Base-by-base conservation (phyloP, 1,140 invertebrate species). In the Teleogryllus occipitalis region DNA sequence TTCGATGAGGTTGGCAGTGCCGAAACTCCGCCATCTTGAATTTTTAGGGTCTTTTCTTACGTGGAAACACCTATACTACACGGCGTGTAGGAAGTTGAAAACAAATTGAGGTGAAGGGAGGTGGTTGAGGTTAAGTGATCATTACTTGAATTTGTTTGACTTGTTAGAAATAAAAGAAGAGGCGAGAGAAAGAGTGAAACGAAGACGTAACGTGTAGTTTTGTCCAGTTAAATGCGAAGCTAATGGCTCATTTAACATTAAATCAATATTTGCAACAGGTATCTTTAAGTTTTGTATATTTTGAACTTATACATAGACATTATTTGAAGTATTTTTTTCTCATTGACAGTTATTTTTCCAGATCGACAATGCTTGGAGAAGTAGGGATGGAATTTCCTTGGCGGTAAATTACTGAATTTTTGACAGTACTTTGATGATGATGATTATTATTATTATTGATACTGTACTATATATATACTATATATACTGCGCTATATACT, bases 361-460 rank as follows among this genome's bases (percentile, higher is more conserved):
- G 49, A 83, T 90, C 3, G 89, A 90, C 79, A 84, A 87, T 82
- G 84, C 86, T 80, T 91, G 88, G 86, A 85, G 88, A 76, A 87
- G 87, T 47, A 87, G 86, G 78, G 88, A 92, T 83, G 91, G 90
- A n/a, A 84, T 86, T 78, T 83, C 86, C 75, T 84, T 94, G 76
- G 88, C 90, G 8, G 86, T 86, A 83, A 84, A 73, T 83, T 73
- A 78, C 22, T 8, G 27, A 79, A 75, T 49, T 72, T 72, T 78
- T 14, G 7, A 22, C 8, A 27, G 22, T 65, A 73, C 5, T 22
- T 7, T 27, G 22, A 65, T n/a, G 48, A 12, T 77, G 15, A 39
- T 7, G 8, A 6, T n/a, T 6, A 8, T 77, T 8, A 6, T 8
- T 18, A 21, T 21, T 48, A 12, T 47, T 6, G 18, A 46, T 54